Conservation (phyloP, 2,888 invertebrate genomes). For the Timandra comae region DNA sequence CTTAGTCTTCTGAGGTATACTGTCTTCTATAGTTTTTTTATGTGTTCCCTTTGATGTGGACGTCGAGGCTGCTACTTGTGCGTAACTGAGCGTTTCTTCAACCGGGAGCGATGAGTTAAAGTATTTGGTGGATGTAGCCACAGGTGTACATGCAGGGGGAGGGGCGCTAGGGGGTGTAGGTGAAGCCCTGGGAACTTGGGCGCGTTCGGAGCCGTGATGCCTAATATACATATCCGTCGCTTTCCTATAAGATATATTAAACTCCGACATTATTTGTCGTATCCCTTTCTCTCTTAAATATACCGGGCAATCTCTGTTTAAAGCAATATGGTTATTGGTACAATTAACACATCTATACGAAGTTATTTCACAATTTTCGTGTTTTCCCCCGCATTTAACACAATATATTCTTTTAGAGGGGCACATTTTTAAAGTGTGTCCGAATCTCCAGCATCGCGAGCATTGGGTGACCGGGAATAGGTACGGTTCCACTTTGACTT, state of each 20-base stretch:
- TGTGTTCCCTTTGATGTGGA: too few relatives aligned
- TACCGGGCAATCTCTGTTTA: slow-evolving; percentile 18
- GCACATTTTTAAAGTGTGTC: slow-evolving; percentile 6
- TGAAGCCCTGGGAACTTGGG: neutral
- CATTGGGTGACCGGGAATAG: slow-evolving; percentile 17
- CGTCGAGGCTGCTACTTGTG: neutral
- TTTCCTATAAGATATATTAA: slow-evolving; percentile 14
- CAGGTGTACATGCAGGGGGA: neutral
- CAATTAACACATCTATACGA: slow-evolving; percentile 17
- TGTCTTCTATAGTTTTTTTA: too few relatives aligned
- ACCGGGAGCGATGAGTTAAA: neutral
- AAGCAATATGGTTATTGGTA: slow-evolving; percentile 13
- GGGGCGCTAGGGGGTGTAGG: neutral
- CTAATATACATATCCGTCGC: slow-evolving; percentile 3
- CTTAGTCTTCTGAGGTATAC: too few relatives aligned
- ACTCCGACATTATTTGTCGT: slow-evolving; percentile 16
- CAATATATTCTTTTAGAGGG: slow-evolving; percentile 5
- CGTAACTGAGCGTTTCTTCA: neutral
- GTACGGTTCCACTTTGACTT: slow-evolving; percentile 15
- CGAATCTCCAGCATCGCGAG: slow-evolving; percentile 14
- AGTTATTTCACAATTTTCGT: slow-evolving; percentile 17
- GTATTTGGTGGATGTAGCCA: slow-evolving; percentile 1
- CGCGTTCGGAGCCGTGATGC: neutral
- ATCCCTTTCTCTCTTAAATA: slow-evolving; percentile 21
- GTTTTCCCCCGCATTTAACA: slow-evolving; percentile 15